Conservation (phyloP, 2,797 vertebrate genomes). For the Spinibarbus caldwelli region DNA sequence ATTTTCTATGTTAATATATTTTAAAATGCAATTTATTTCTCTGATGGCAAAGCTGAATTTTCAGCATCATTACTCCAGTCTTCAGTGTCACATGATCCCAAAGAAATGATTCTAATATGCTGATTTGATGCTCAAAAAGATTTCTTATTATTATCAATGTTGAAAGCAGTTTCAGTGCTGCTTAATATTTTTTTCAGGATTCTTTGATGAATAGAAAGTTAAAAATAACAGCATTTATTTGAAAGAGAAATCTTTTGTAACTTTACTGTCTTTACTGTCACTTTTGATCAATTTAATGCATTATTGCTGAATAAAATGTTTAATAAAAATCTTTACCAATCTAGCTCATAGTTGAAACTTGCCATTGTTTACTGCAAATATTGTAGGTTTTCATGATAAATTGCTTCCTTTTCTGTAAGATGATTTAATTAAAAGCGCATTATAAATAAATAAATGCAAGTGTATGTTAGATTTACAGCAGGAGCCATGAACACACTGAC, state of each 20-base stretch:
- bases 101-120: background rate
- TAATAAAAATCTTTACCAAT: background rate
- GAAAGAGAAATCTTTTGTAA: too few species aligned
- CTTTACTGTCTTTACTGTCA: too few species aligned
- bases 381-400: background rate
- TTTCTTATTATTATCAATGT: too few species aligned
- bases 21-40: background rate
- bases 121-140: too few species aligned
- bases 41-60: background rate
- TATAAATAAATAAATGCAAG: background rate
- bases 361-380: background rate
- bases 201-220: background rate
- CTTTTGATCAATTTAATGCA: background rate
- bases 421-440: background rate
- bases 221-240: background rate
- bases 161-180: too few species aligned
- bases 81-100: background rate
- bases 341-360: background rate
- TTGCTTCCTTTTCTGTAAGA: background rate
- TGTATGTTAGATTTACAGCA: background rate
- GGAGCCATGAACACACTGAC: conserved; percentile 27
- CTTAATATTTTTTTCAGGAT: background rate
- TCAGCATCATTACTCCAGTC: background rate
- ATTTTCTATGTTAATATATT: background rate
- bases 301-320: background rate